phyloP scores from a whole-genome alignment of 2,888 invertebrate species.

The Drosophila eohydei region DNA sequence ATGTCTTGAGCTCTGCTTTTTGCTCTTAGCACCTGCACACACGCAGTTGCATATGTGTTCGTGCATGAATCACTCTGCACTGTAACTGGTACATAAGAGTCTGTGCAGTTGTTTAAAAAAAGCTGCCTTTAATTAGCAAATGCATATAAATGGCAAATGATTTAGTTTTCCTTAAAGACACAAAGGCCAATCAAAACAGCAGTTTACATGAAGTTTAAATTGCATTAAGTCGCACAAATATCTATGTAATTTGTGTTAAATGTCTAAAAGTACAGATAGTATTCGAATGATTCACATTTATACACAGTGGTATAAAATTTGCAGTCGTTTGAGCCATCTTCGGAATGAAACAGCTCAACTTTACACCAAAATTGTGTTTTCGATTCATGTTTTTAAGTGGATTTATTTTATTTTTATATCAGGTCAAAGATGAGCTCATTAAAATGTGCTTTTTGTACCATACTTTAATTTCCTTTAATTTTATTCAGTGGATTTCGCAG shows the following conservation, averaged over 20 bases:
- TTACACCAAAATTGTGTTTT: no score
- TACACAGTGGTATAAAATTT: background rate
- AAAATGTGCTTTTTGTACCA: no score
- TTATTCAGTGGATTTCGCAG: background rate
- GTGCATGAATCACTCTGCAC: conserved; percentile 44
- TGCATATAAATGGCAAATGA: background rate
- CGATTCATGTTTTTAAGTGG: no score
- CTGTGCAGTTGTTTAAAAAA: conserved; percentile 20
- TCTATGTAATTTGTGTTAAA: no score
- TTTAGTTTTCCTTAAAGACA: background rate
- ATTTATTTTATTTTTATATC: no score
- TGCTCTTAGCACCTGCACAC: background rate
- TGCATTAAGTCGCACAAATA: no score
- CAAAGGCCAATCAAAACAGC: background rate
- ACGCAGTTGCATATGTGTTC: background rate
- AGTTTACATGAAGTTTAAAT: background rate
- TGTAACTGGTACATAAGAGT: conserved; percentile 1
- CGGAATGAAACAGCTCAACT: no score
- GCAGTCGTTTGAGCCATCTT: no score
- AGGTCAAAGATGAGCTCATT: no score
- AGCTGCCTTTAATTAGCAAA: conserved; percentile 33
- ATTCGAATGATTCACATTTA: background rate
- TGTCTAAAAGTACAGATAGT: background rate
- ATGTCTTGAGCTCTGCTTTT: conserved; percentile 29
- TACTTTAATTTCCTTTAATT: background rate